phyloP scores from a whole-genome alignment of 2,113 vertebrate genomes.

The Octodon degus region DNA sequence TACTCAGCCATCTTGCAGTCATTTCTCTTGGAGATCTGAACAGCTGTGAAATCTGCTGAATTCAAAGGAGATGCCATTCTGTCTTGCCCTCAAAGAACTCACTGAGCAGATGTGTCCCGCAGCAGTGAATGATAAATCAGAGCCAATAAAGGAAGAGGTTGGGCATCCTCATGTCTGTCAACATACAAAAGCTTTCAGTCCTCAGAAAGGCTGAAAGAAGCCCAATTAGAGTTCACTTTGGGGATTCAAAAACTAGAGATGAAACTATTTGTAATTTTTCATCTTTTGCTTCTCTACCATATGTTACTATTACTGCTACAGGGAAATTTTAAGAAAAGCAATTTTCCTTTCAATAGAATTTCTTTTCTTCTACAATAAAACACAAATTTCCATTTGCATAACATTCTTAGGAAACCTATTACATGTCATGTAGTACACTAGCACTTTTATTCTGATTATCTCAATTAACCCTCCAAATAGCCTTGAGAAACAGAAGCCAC shows the following conservation, averaged over 20 bases:
- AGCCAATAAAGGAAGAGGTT: constrained; percentile 26
- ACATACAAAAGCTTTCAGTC: background rate
- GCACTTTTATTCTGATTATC: background rate
- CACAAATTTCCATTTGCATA: constrained; percentile 22
- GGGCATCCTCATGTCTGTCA: background rate
- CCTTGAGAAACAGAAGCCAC: background rate
- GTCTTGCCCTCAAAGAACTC: background rate
- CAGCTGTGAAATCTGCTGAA: background rate
- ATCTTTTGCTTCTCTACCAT: background rate
- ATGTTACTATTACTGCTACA: background rate
- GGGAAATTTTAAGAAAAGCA: constrained; percentile 24
- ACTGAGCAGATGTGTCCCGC: constrained; percentile 38
- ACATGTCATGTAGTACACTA: background rate
- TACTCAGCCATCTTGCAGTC: background rate
- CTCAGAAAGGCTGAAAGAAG: constrained; percentile 65
- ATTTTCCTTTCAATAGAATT: constrained; percentile 65
- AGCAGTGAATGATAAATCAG: constrained; percentile 59
- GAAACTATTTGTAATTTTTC: constrained; percentile 22
- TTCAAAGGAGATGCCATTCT: constrained; percentile 39
- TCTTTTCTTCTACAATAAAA: constrained; percentile 29
- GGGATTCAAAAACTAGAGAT: constrained; percentile 62
- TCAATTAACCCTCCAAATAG: background rate
- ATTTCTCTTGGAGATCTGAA: background rate
- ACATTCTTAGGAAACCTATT: background rate
- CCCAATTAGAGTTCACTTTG: constrained; percentile 63